phyloP scores from a whole-genome alignment of 2,113 vertebrate genomes.

The Heterotilapia buettikoferi region DNA sequence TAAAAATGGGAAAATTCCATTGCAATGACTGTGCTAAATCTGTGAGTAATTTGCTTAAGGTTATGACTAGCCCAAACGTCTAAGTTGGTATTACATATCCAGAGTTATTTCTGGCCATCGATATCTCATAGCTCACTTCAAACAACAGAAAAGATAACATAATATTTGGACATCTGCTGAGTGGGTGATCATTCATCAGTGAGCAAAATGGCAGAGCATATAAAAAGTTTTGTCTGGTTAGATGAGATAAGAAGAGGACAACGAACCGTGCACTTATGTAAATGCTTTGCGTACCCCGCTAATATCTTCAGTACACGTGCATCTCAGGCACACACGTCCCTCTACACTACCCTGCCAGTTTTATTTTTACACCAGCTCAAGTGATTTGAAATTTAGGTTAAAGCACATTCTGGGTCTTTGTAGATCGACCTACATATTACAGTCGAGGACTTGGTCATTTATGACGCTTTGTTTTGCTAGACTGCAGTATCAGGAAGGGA shows the following conservation, averaged over 20 bases:
- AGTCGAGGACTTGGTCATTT: conserved; percentile 9
- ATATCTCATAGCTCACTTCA: neutral
- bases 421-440: conserved; percentile 39
- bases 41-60: neutral
- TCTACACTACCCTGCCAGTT: neutral
- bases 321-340: neutral
- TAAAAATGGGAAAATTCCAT: neutral
- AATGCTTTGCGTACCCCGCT: neutral
- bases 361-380: conserved; percentile 41
- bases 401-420: conserved; percentile 25
- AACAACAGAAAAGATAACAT: conserved; percentile 5
- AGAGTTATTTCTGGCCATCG: neutral
- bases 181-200: conserved; percentile 11
- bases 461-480: conserved; percentile 18
- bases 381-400: conserved; percentile 43
- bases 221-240: neutral
- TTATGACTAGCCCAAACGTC: neutral
- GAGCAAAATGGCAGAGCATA: neutral
- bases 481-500: neutral
- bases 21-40: neutral
- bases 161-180: conserved; percentile 39
- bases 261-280: neutral
- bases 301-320: neutral
- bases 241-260: neutral
- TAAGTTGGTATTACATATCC: neutral